Base-by-base conservation (phyloP, 1,140 invertebrate genomes). In the Drosophila bipectinata region DNA sequence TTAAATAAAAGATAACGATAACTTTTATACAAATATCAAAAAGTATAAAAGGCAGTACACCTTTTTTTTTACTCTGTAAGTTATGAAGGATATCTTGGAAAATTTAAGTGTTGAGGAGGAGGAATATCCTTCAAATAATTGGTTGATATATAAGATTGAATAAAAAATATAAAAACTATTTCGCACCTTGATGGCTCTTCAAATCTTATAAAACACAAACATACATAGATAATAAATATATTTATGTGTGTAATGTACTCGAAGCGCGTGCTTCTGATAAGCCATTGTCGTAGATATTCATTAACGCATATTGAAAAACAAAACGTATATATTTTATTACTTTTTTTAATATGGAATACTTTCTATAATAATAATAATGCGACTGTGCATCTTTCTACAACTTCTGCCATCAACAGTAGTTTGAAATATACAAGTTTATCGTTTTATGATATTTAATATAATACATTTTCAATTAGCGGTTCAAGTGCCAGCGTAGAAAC, bases 361-460 rank as follows among this genome's bases (percentile, higher is more conserved):
- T 77, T 41, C 79, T 82, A 77, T 82, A 68, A 82, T 85, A 87
- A 81, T 85, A 81, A 77, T 87, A 81, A 61, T 85, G 66, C 68
- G 73, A 62, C 58, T 60, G 62, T 77, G 71, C 73, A 69, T 59
- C 18, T 71, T 61, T 82, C 57, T 66, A 79, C 61, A 66, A 84
- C 76, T 79, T 72, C 66, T 84, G 80, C 41, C 30, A 37, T 44
- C 51, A 61, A 59, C 75, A 79, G 72, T 61, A 79, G 83, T 66
- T 61, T 79, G 57, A 88, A 83, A 79, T 83, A 88, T 82, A 87
- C 64, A 87, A 52, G 66, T 56, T 79, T 59, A 75, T 69, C 58
- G 67, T 79, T 89, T 84, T 79, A 34, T 72, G 56, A 81, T 84
- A 84, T 77, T 85, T 77, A 84, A 84, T 84, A 84, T 84, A 84